Base-by-base conservation (phyloP, 2,797 vertebrate species). In the Emydoidea blandingii region DNA sequence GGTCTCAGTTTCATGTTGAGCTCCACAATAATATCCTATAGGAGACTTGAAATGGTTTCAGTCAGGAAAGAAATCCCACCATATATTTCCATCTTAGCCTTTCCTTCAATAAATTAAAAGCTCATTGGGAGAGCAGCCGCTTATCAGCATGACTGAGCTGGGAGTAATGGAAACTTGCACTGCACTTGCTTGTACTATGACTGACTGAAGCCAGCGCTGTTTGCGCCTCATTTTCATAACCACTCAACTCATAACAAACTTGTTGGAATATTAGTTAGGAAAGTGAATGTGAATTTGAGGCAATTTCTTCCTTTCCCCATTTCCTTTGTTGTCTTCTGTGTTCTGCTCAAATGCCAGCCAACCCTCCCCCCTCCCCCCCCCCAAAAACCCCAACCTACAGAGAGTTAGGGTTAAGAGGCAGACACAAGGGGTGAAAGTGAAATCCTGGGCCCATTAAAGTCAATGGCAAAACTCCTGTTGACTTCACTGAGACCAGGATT, bases 61-160 rank as follows among this genome's bases (percentile, higher is more conserved):
- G 97, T 96, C 96, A 96, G 62, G 79, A 91, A 97, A 85, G 87
- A 97, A 97, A 96, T 87, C 93, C 92, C 94, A 94, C 95, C 95
- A 97, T 94, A 95, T 95, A 93, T 85, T 97, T 91, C 90, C 96
- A 90, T 90, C 93, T 84, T 81, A 96, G 92, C 37, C 78, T 95
- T 95, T 93, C 88, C 88, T 93, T 95, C 93, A 93, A 91, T 86
- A 19, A 81, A 93, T 97, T 94, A 97, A 97, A 96, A 96, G 95
- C 97, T 96, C 44, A 96, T 96, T 74, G 37, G 11, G 11, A 12
- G 83, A 53, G 56, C 81, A 84, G 89, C 85, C 4, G 14, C 68
- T 96, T 95, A 96, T 94, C 94, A 94, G 86, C 93, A 93, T 95
- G 96, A 87, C 59, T 5, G 44, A 94, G 57, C 78, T 93, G 72